phyloP scores from a whole-genome alignment of 2,888 invertebrate genomes.

The Eristalinus sepulchralis region DNA sequence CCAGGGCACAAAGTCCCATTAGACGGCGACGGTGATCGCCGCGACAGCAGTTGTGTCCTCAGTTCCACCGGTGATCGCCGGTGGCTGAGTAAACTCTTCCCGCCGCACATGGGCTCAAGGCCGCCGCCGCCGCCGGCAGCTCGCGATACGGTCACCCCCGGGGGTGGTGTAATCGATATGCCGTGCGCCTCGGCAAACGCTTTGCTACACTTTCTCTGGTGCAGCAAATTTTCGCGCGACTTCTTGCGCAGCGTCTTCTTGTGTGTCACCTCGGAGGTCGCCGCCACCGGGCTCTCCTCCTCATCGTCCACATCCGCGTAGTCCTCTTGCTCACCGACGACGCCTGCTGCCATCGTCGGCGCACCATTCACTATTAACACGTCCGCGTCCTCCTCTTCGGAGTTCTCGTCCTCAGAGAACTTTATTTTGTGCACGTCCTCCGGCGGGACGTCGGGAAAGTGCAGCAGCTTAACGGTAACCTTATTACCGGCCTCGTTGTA shows the following conservation, averaged over 20 bases:
- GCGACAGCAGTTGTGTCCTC: conserved; percentile 72
- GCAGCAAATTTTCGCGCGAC: conserved; percentile 77
- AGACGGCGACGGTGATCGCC: conserved; percentile 82
- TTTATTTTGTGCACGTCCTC: conserved; percentile 79
- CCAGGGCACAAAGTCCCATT: conserved; percentile 82
- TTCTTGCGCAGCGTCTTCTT: conserved; percentile 78
- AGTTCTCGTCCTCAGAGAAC: conserved; percentile 76
- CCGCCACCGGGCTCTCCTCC: conserved; percentile 45
- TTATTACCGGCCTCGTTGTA: conserved; percentile 80
- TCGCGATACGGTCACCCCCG: conserved; percentile 37
- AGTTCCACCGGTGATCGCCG: conserved; percentile 6
- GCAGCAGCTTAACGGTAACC: conserved; percentile 79
- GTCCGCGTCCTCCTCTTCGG: conserved; percentile 47
- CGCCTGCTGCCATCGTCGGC: not conserved
- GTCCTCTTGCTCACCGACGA: conserved; percentile 45
- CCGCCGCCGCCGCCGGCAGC: not conserved
- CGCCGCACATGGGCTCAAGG: conserved; percentile 58
- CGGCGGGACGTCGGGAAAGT: conserved; percentile 79
- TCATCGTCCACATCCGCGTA: conserved; percentile 68
- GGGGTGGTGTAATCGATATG: conserved; percentile 75
- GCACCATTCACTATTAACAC: conserved; percentile 10
- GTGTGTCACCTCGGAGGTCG: conserved; percentile 60
- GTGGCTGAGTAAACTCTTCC: conserved; percentile 5
- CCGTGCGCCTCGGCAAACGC: conserved; percentile 80
- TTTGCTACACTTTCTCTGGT: conserved; percentile 78